Percentiles rank a stretch among this genome's conserved stretches.
These are phyloP conservation scores for Ageneiosus marmoratus DNA, from an alignment of 2,113 vertebrate species.

Conservation along the genomic window DNA sequence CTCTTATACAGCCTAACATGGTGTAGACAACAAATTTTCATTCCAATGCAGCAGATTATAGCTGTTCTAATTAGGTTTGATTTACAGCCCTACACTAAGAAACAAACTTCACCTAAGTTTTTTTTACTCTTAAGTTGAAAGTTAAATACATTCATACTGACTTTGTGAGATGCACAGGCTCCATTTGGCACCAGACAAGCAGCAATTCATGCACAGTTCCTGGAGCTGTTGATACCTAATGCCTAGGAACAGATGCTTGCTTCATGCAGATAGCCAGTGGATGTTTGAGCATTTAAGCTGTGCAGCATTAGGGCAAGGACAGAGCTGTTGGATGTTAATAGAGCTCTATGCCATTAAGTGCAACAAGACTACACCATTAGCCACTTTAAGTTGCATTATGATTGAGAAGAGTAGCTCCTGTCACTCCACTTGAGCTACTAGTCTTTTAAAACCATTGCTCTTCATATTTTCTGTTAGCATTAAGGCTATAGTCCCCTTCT, in stretches of 20 bases:
- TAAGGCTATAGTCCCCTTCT: neutral
- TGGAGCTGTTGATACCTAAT: neutral
- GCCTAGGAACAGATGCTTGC: constrained; percentile 39
- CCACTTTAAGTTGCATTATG: constrained; percentile 15
- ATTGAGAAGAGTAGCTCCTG: neutral
- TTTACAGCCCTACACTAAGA: neutral
- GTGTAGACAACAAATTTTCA: neutral
- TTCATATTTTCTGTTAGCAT: neutral
- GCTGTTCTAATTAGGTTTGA: neutral
- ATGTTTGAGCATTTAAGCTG: neutral
- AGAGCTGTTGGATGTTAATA: constrained; percentile 28
- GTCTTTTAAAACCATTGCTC: neutral
- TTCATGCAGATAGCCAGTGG: constrained; percentile 21
- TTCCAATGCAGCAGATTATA: neutral
- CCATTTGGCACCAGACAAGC: constrained; percentile 15
- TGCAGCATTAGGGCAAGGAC: neutral
- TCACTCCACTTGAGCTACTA: neutral
- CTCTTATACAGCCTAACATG: neutral
- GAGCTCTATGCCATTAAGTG: constrained; percentile 13
- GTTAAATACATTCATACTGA: neutral
- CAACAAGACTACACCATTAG: neutral
- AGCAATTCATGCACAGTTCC: neutral
- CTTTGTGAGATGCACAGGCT: neutral
- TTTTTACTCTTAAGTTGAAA: neutral
- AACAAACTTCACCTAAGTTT: neutral